A percentile compares a stretch with the other conserved stretches of the same genome.
phyloP scores from a whole-genome alignment of 2,888 invertebrate genomes.

The Cerastoderma edule region DNA sequence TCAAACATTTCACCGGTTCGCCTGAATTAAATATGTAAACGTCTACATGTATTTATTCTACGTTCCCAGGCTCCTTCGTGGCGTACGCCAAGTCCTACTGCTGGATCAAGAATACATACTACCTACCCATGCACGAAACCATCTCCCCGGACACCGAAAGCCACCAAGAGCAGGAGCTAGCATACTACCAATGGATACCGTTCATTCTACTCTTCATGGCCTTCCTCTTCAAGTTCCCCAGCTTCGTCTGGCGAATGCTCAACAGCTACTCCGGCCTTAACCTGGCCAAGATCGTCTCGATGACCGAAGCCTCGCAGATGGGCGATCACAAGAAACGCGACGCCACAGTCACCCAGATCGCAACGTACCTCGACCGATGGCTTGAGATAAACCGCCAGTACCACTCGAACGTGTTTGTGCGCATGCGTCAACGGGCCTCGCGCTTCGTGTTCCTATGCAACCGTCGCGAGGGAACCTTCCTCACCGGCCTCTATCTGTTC shows the following conservation, averaged over 20 bases:
- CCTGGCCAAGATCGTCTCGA: conserved; percentile 75
- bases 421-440: conserved; percentile 72
- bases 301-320: conserved; percentile 73
- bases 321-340: conserved; percentile 71
- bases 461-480: conserved; percentile 77
- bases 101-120: conserved; percentile 81
- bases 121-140: conserved; percentile 76
- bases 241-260: conserved; percentile 84
- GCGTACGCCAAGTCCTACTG: conserved; percentile 81
- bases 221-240: conserved; percentile 84
- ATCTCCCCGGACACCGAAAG: conserved; percentile 72
- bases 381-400: conserved; percentile 76
- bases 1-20: too few species aligned
- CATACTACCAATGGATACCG: conserved; percentile 83
- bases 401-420: conserved; percentile 71
- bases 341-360: conserved; percentile 73
- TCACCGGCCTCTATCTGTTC: conserved; percentile 78
- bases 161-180: conserved; percentile 72
- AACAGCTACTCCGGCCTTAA: conserved; percentile 77
- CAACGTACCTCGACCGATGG: conserved; percentile 77
- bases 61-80: conserved; percentile 81
- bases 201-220: conserved; percentile 85
- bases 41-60: not conserved
- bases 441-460: conserved; percentile 74
- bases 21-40: too few species aligned